A percentile compares a stretch with the other conserved stretches of the same genome.
Conservation (phyloP, 1,140 invertebrate genomes). For the Zophobas morio region DNA sequence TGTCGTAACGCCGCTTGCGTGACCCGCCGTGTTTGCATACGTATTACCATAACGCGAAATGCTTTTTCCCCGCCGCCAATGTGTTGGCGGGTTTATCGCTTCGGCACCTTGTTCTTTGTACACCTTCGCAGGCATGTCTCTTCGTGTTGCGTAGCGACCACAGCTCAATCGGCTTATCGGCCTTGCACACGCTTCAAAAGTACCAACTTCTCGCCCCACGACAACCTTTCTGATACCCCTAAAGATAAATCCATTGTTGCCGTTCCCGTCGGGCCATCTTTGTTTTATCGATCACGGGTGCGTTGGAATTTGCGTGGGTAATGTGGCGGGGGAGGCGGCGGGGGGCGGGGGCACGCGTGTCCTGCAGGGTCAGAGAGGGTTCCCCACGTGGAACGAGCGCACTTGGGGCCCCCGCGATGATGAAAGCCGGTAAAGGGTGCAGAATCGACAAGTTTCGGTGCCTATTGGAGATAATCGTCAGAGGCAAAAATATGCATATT, state of each 20-base stretch:
- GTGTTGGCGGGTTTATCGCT: conserved; percentile 32
- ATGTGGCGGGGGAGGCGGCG: too few relatives aligned
- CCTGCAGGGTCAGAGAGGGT: too few relatives aligned
- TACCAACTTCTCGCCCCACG: conserved; percentile 41
- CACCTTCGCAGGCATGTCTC: conserved; percentile 34
- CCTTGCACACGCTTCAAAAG: conserved; percentile 49
- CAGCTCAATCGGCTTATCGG: conserved; percentile 57
- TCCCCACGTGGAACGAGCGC: too few relatives aligned
- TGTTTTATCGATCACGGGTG: conserved; percentile 10
- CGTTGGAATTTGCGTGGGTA: neutral
- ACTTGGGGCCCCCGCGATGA: too few relatives aligned
- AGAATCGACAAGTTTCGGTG: too few relatives aligned
- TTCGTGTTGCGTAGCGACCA: conserved; percentile 56
- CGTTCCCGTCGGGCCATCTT: neutral
- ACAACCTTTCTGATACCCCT: conserved; percentile 10
- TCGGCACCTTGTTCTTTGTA: conserved; percentile 36
- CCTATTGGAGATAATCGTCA: too few relatives aligned
- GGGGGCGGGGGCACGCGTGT: too few relatives aligned
- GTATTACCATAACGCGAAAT: conserved; percentile 39
- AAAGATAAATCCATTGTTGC: conserved; percentile 28
- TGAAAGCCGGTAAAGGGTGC: too few relatives aligned
- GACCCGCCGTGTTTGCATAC: conserved; percentile 36
- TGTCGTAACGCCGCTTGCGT: conserved; percentile 31
- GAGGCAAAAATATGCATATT: too few relatives aligned
- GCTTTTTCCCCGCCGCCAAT: conserved; percentile 23